Evolutionary conservation across 2,113 vertebrate species (phyloP), one percentile per base, ranked within the genome.

Genomic region (Myrmecobius fasciatus): DNA sequence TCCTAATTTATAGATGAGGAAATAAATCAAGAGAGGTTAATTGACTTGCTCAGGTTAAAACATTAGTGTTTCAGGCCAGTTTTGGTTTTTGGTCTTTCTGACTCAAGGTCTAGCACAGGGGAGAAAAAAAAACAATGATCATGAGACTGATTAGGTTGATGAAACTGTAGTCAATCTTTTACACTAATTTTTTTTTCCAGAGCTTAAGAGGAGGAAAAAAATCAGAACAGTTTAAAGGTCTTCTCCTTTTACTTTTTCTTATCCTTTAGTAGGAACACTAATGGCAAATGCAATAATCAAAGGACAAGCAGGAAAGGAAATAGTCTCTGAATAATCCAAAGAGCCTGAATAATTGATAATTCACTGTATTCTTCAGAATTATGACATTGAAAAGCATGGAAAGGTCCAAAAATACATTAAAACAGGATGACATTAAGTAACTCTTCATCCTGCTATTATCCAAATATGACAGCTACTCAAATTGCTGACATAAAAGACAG

Each of bases 201-300:
- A 83, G 5, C 67, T 6, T 43, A 43, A 83, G 60, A 75, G 7
- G 67, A 83, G 36, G n/a, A 53, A 53, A 67, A 75, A 83, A 83
- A 43, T 24, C 67, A 43, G 31, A 75, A 43, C 67, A 83, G 22
- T 83, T 83, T 8, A 83, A 83, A 83, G 67, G n/a, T 83, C 67
- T 43, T 83, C 67, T 75, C 60, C 60, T 83, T 48, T 92, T 26
- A 8, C 14, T 90, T 53, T 47, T 90, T n/a, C n/a, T 91, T 53
- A 0, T 53, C 52, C 56, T 93, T 36, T 47, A 67, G 52, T 17
- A 75, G 51, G 47, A 53, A 43, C 9, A 83, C 46, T 43, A 53
- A 6, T 46, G 2, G 0, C 2, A 25, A 75, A 43, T 10, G 3
- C 25, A 43, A 17, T 0, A 43, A 43, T 28, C 17, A 0, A 49